Evolutionary conservation across 2,888 invertebrate genomes (phyloP).

Genomic region (Maniola hyperantus): DNA sequence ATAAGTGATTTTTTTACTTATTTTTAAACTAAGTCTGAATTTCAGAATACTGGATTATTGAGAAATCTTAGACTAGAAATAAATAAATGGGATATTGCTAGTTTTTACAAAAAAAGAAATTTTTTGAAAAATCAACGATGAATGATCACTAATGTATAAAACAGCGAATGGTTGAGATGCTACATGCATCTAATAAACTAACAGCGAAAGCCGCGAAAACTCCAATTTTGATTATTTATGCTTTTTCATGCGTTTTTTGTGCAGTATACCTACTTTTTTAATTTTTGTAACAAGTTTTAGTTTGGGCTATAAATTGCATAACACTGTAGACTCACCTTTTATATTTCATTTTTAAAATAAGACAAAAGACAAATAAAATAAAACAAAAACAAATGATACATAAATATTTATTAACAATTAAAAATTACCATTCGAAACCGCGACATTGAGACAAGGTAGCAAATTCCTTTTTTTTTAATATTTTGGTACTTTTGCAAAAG

Average conservation of each 20-base stretch:
- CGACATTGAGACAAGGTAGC: slow-evolving; percentile 59
- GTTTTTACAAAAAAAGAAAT: slow-evolving; percentile 4
- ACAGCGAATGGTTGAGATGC: slow-evolving; percentile 54
- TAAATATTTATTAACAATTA: slow-evolving; percentile 81
- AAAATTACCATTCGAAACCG: slow-evolving; percentile 66
- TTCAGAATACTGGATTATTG: background rate
- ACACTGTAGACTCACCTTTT: slow-evolving; percentile 72
- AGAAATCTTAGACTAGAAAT: background rate
- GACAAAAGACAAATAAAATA: slow-evolving; percentile 56
- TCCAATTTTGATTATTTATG: slow-evolving; percentile 26
- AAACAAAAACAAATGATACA: slow-evolving; percentile 72
- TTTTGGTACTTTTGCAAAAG: slow-evolving; percentile 23
- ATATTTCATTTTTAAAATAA: slow-evolving; percentile 31
- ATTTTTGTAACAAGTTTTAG: slow-evolving; percentile 1
- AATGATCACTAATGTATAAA: slow-evolving; percentile 42
- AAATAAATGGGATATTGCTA: background rate
- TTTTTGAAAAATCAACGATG: background rate
- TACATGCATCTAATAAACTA: slow-evolving; percentile 67
- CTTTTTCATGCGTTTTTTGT: slow-evolving; percentile 34
- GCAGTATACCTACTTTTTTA: slow-evolving; percentile 21
- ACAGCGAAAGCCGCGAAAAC: slow-evolving; percentile 63
- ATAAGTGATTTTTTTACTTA: too few relatives aligned
- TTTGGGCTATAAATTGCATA: slow-evolving; percentile 77
- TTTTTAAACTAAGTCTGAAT: background rate
- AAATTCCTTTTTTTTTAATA: slow-evolving; percentile 39